Base-by-base conservation (phyloP, 2,113 vertebrate genomes). In the Pteruthius melanotis region DNA sequence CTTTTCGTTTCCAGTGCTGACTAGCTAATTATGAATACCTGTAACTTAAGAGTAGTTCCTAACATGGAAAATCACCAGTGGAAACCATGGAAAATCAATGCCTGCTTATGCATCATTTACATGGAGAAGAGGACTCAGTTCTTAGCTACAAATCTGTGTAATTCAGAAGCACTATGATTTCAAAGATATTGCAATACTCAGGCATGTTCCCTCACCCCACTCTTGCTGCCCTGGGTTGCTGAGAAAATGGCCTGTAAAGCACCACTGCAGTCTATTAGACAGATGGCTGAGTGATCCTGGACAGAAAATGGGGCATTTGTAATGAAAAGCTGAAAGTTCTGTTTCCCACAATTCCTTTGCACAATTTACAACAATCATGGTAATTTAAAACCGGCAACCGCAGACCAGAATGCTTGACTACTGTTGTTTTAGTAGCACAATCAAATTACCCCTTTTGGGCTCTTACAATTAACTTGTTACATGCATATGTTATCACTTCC, bases 391-490 rank as follows among this genome's bases (percentile, higher is more conserved):
- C 71, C 75, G 68, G 68, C 68, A 93, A 63, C 79, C 8, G 0
- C 88, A 92, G 71, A 86, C 47, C 3, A 10, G 52, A 96, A 28
- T 72, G 23, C 37, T 90, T 64, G 24, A 60, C 76, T 63, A 47
- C 54, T 90, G 83, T 74, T 88, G 79, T 95, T 88, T 66, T 31
- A 78, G 85, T 37, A 93, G 71, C 56, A 88, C 68, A 80, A 70
- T 66, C 50, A 74, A 88, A 91, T 94, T 85, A 86, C 44, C 35
- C 59, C 63, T 59, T 93, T 72, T 21, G 35, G 64, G 63, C 63
- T 91, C 86, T 77, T 74, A 75, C 57, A 86, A 90, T 94, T 91
- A 85, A 83, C 70, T 95, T 93, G 56, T 92, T 92, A 94, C 66
- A 93, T 66, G 71, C 68, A 45, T 81, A 77, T 70, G 60, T 83